Base-by-base conservation (phyloP, 2,797 vertebrate species). In the Chrosomus eos region DNA sequence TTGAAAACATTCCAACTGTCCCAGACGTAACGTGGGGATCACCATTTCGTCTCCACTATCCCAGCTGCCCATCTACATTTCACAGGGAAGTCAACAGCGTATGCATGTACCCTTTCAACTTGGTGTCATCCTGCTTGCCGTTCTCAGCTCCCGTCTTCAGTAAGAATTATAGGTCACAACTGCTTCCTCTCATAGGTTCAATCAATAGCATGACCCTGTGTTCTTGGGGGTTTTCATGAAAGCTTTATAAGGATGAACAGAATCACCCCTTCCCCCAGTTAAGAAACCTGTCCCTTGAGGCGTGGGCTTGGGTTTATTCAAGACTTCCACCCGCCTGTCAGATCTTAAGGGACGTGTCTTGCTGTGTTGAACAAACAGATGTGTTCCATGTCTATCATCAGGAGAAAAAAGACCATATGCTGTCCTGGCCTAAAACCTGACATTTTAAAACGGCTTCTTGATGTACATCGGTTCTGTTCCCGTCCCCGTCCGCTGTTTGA, bases 11-110 rank as follows among this genome's bases (percentile, higher is more conserved):
- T 88, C 77, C 87, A 85, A 55, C 55, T 31, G 38, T 81, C 67
- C 40, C 86, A 86, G 70, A 87, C 80, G 48, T 72, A 10, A 86
- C 19, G 66, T 23, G 40, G 28, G 36, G 79, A 85, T 84, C 60
- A 58, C 80, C 9, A 33, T 75, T 66, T 80, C 28, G 68, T 86
- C 64, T 73, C 58, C 72, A 80, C 72, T 85, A 62, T 85, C 71
- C 62, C 82, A 86, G 79, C 84, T 89, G 88, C 79, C 66, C 71
- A 40, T 76, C 80, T 9, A 66, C 70, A 74, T 85, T 85, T 88
- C 53, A 82, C 36, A 74, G 62, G 23, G 19, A 79, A 75, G 76
- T 80, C 77, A 71, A 66, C 73, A 62, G 43, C 4, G 16, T n/a
- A 45, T 36, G 6, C 33, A 58, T 75, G 73, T 48, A 68, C 23